Evolutionary conservation across 2,888 invertebrate genomes (phyloP), one percentile per base, ranked within the genome.

Genomic region (Eurytoma californica): DNA sequence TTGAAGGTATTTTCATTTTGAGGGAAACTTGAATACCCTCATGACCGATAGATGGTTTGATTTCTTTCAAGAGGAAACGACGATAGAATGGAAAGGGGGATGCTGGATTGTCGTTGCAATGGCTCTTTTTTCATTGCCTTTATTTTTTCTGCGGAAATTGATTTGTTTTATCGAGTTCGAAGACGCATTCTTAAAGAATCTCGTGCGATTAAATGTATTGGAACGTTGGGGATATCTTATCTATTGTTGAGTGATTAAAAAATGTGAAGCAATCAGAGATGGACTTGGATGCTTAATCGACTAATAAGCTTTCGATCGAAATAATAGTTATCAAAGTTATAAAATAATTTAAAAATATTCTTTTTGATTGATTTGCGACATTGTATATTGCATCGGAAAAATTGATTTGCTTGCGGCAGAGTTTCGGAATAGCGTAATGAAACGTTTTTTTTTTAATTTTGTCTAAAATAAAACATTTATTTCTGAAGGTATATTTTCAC

Each of bases 181-280:
- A 16, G 53, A 47, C 58, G 39, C 65, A 81, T 80, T 76, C 63
- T 66, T 73, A 14, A 16, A 60, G 67, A 65, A 63, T 73, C 67
- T 18, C 63, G 61, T 60, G 51, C 69, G 73, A 74, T 74, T 73
- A 60, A 49, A 73, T 68, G 76, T 81, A 79, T 76, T 75, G 75
- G 66, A 78, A 75, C 75, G 74, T 70, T 74, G 68, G 78, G 78
- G 24, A 79, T 81, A 81, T 47, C 78, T 81, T 81, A 81, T 81
- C 81, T 68, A 67, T 63, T 24, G 72, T 4, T n/a, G 70, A 72
- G n/a, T 80, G 67, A 53, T 72, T 77, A 20, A n/a, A 80, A 58
- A 73, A 69, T 69, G 67, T 60, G 47, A 51, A 14, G 24, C 73
- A 49, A 51, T 18, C 69, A 47, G 66, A 55, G 49, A 24, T 24